phyloP scores from a whole-genome alignment of 2,888 invertebrate species.

The Sicus ferrugineus region DNA sequence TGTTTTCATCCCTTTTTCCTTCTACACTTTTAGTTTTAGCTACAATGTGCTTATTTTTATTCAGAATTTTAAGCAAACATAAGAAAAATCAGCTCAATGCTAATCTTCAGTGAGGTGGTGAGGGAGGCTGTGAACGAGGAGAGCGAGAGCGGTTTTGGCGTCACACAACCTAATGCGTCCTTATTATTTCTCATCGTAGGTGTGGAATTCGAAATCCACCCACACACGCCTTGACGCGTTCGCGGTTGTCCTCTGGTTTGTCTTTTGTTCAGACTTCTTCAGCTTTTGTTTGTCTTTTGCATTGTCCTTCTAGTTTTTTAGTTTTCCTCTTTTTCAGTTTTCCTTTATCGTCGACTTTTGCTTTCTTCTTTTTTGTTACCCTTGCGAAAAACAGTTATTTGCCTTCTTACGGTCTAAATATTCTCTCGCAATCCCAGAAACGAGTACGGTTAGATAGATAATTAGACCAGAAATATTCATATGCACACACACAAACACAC shows the following conservation, averaged over 20 bases:
- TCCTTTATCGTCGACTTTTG: background rate
- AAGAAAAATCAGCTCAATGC: background rate
- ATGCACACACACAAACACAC: background rate
- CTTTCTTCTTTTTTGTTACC: constrained; percentile 3
- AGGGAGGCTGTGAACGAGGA: too few relatives aligned
- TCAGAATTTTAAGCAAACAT: too few relatives aligned
- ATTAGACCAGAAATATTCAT: constrained; percentile 33
- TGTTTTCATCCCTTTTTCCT: background rate
- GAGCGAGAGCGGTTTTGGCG: too few relatives aligned
- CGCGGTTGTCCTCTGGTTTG: too few relatives aligned
- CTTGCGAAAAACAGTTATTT: constrained; percentile 11
- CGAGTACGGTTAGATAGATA: constrained; percentile 32
- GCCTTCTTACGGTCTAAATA: constrained; percentile 38
- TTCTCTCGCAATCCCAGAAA: constrained; percentile 12
- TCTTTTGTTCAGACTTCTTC: too few relatives aligned
- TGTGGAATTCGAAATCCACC: too few relatives aligned
- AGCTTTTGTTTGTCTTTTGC: background rate
- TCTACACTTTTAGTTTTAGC: background rate
- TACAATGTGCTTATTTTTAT: background rate
- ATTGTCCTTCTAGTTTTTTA: background rate
- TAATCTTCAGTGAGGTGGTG: background rate
- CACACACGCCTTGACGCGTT: too few relatives aligned
- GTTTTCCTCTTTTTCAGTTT: constrained; percentile 5
- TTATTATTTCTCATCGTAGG: too few relatives aligned
- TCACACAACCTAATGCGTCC: too few relatives aligned